phyloP scores from a whole-genome alignment of 23 tunicate species.

The Halocynthia roretzi region DNA sequence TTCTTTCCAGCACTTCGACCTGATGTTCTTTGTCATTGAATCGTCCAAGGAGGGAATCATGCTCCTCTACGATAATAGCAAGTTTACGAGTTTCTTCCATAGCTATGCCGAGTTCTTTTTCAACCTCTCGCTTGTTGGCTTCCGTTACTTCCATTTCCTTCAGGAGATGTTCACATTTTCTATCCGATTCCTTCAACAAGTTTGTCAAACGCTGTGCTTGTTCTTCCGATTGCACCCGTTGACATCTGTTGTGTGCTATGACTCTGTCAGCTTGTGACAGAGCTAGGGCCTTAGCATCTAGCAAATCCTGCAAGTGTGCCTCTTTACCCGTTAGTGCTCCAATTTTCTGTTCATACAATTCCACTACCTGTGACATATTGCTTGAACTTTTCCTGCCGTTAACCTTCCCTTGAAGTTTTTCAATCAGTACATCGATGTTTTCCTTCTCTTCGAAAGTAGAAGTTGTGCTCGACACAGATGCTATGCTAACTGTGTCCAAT shows the following conservation, averaged over 20 bases:
- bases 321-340: constrained; percentile 45
- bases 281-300: constrained; percentile 77
- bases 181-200: constrained; percentile 43
- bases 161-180: constrained; percentile 24
- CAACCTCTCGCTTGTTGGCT: constrained; percentile 10
- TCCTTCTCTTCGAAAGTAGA: constrained; percentile 47
- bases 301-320: constrained; percentile 54
- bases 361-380: constrained; percentile 49
- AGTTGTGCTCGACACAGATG: constrained; percentile 20
- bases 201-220: constrained; percentile 52
- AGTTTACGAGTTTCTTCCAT: constrained; percentile 54
- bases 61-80: constrained; percentile 68
- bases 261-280: constrained; percentile 78
- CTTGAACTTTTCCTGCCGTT: constrained; percentile 7
- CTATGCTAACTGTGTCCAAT: constrained; percentile 7
- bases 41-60: constrained; percentile 47
- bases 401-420: constrained; percentile 27
- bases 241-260: constrained; percentile 51
- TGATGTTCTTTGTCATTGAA: constrained; percentile 54
- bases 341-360: constrained; percentile 69
- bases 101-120: constrained; percentile 46
- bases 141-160: background rate
- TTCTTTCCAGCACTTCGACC: constrained; percentile 63
- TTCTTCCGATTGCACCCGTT: constrained; percentile 48
- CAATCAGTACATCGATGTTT: constrained; percentile 38